phyloP scores from a whole-genome alignment of 2,888 invertebrate species.

The Griposia aprilina region DNA sequence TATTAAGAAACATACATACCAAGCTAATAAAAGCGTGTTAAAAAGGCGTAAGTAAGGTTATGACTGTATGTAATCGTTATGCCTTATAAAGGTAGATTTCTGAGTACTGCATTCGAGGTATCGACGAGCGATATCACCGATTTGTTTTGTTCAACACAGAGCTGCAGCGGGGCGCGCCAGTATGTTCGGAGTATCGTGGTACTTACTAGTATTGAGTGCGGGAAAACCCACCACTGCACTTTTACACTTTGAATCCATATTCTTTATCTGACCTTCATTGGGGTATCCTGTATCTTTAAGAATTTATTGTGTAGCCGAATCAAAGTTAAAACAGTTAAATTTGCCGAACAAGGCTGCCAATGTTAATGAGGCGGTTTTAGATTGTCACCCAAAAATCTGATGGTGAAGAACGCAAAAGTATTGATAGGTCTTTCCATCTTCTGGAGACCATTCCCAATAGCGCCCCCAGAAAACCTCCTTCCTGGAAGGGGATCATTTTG shows the following conservation, averaged over 20 bases:
- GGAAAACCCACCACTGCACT: conserved; percentile 15
- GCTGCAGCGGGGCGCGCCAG: conserved; percentile 29
- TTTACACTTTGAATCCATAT: neutral
- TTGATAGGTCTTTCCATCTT: neutral
- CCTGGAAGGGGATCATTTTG: neutral
- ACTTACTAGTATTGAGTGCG: conserved; percentile 2
- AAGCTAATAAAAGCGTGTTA: no score
- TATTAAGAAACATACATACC: no score
- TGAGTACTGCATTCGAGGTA: conserved; percentile 46
- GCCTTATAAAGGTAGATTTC: conserved; percentile 36
- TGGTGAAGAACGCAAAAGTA: neutral
- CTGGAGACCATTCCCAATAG: neutral
- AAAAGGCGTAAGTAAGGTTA: conserved; percentile 1
- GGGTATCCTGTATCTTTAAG: neutral
- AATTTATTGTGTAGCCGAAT: neutral
- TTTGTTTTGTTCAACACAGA: conserved; percentile 52
- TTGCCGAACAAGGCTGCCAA: neutral
- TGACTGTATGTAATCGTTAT: conserved; percentile 21
- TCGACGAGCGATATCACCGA: conserved; percentile 54
- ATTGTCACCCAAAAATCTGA: neutral
- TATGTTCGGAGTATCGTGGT: conserved; percentile 5
- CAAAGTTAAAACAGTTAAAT: neutral
- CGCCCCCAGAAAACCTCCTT: neutral
- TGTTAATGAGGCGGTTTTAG: neutral
- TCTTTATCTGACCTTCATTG: conserved; percentile 1